Evolutionary conservation across 1,140 invertebrate genomes (phyloP), one percentile per base, ranked within the genome.

Genomic region (Drosophila punjabiensis): DNA sequence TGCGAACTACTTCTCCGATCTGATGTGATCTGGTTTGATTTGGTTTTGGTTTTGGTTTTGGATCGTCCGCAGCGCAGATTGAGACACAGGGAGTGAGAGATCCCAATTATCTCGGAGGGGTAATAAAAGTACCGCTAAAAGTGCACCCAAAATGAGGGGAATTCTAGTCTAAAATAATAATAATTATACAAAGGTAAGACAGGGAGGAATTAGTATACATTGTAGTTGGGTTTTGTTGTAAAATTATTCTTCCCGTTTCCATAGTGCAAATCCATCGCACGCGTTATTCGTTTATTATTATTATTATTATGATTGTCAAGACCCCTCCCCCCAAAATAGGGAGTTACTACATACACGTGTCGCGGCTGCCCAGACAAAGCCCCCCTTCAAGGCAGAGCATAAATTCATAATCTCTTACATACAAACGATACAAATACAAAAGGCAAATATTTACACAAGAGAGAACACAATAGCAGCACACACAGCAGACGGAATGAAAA

Each of bases 1-100:
- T 45, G 59, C 68, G 68, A 71, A 71, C 68, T 69, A 71, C 64
- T 68, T 71, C 30, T 68, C 32, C 41, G 47, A 71, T 71, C 68
- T 71, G 68, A 71, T 71, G 65, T 30, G 68, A 71, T 71, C 68
- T 71, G 68, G 68, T 71, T 71, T 69, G 65, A 69, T 56, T 69
- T 58, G 68, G 68, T 68, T 70, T 63, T 61, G 35, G 67, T 62
- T 69, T 62, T 45, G 24, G 58, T 62, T 69, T 18, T 3, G 43
- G 43, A 16, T 9, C 28, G 8, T 24, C 4, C 43, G 43, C 41
- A 45, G 41, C 60, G 33, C 32, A 43, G 55, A 67, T 16, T 24
- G 5, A 24, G 14, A 16, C 32, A 52, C 16, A 14, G 33, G 10
- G 18, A 20, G 53, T 14, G 14, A 9, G 18, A 7, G 30, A 35